Conservation (phyloP, 2,888 invertebrate species). For the Tachina grossa region DNA sequence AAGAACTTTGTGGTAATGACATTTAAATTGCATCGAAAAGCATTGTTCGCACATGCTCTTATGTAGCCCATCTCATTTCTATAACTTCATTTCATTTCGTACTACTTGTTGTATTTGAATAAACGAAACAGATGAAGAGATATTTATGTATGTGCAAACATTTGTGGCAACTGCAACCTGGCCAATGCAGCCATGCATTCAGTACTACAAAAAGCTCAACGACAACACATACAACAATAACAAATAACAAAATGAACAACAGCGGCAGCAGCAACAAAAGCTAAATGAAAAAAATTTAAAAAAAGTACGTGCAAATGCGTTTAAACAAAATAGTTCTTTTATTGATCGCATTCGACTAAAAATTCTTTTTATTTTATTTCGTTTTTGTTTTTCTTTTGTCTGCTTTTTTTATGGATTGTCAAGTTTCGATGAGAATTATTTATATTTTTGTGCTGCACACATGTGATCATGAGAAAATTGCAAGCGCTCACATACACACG, state of each 20-base stretch:
- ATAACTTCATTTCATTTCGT: constrained; percentile 33
- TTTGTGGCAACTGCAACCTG: constrained; percentile 30
- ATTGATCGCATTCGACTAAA: constrained; percentile 68
- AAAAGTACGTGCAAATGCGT: constrained; percentile 70
- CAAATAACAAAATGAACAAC: neutral
- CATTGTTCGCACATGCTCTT: constrained; percentile 69
- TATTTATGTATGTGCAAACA: constrained; percentile 15
- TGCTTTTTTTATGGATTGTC: constrained; percentile 62
- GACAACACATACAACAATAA: constrained; percentile 19
- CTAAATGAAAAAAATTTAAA: constrained; percentile 23
- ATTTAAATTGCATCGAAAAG: constrained; percentile 75
- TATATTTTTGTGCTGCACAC: constrained; percentile 66
- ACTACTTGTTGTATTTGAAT: constrained; percentile 5
- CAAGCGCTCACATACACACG: constrained; percentile 30
- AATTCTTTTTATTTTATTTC: constrained; percentile 52
- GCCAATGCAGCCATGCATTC: constrained; percentile 19
- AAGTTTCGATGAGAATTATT: constrained; percentile 70
- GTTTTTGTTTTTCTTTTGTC: constrained; percentile 1
- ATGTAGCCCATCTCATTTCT: constrained; percentile 27
- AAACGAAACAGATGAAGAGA: constrained; percentile 50
- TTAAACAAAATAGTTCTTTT: constrained; percentile 70
- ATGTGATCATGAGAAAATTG: constrained; percentile 71
- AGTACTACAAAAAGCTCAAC: constrained; percentile 35
- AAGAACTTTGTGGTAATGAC: constrained; percentile 75
- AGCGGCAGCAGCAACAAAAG: neutral